These are phyloP conservation scores for Hassar affinis DNA, from an alignment of 2,113 vertebrate genomes.

Conservation along the genomic window DNA sequence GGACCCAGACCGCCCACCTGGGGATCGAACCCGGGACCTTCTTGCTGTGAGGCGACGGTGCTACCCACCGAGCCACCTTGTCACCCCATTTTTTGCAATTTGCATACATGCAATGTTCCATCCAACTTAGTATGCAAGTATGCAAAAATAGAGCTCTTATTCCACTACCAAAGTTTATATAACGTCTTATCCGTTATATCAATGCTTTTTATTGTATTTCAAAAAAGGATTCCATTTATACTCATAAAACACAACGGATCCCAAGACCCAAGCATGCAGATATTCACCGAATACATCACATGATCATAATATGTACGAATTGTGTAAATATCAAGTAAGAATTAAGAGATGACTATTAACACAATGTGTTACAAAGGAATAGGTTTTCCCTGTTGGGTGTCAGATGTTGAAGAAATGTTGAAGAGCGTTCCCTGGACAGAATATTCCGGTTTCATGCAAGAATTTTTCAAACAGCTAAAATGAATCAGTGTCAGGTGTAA, in stretches of 20 bases:
- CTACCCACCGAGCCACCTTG: too few species aligned
- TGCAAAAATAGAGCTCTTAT: background rate
- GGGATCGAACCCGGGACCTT: too few species aligned
- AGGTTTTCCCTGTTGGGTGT: background rate
- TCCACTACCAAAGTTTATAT: background rate
- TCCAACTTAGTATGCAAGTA: background rate
- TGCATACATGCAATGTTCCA: too few species aligned
- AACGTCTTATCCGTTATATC: background rate
- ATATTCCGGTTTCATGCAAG: too few species aligned
- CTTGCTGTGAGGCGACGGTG: too few species aligned
- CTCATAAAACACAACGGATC: background rate
- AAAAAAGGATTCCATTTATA: background rate
- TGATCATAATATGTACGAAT: background rate
- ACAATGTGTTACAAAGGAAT: background rate
- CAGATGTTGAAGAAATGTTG: background rate
- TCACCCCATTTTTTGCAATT: too few species aligned
- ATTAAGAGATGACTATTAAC: background rate
- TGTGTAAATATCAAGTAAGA: background rate
- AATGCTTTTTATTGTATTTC: background rate
- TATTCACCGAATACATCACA: background rate
- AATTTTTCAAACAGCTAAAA: background rate
- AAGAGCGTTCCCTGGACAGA: background rate
- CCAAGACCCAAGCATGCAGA: background rate
- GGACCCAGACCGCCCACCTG: too few species aligned
- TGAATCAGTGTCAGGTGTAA: background rate